These are phyloP conservation scores for Drosophila teissieri DNA, from an alignment of 1,140 invertebrate species.

Conservation along the genomic window DNA sequence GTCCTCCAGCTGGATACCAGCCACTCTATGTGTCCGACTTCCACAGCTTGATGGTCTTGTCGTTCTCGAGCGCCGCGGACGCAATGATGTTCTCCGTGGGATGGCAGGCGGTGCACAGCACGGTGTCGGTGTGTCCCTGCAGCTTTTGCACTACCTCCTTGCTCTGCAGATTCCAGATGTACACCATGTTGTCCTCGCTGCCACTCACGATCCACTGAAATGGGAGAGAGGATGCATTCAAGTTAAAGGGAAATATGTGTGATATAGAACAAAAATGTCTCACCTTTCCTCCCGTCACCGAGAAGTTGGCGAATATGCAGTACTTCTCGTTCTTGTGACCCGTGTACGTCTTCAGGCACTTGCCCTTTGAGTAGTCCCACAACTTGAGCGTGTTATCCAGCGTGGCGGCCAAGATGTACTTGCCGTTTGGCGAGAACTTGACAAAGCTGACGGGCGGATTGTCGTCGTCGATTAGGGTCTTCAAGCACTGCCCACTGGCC, in stretches of 20 bases:
- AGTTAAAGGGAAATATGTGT: too few relatives aligned
- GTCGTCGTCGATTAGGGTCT: conserved; percentile 97
- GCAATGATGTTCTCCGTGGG: conserved; percentile 99
- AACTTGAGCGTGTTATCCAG: conserved; percentile 99
- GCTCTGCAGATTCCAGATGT: conserved; percentile 99
- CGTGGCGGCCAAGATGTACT: conserved; percentile 99
- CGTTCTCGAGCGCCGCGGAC: conserved; percentile 98
- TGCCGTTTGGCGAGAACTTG: conserved; percentile 99
- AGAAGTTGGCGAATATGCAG: conserved; percentile 99
- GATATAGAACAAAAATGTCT: background rate
- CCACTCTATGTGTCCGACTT: conserved; percentile 95
- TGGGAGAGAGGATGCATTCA: too few relatives aligned
- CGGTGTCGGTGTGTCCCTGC: conserved; percentile 98
- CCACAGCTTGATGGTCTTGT: conserved; percentile 99
- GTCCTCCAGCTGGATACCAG: conserved; percentile 53
- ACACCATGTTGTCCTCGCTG: conserved; percentile 99
- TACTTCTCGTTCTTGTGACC: conserved; percentile 99
- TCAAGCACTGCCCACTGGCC: conserved; percentile 99
- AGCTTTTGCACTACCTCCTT: conserved; percentile 99
- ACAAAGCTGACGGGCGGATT: conserved; percentile 99
- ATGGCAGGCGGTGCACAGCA: conserved; percentile 99
- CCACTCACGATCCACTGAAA: conserved; percentile 98
- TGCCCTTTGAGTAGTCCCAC: conserved; percentile 99
- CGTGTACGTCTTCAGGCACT: conserved; percentile 98
- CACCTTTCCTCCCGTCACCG: conserved; percentile 98